These are phyloP conservation scores for Nerophis ophidion DNA, from an alignment of 2,113 vertebrate species.

Conservation along the genomic window DNA sequence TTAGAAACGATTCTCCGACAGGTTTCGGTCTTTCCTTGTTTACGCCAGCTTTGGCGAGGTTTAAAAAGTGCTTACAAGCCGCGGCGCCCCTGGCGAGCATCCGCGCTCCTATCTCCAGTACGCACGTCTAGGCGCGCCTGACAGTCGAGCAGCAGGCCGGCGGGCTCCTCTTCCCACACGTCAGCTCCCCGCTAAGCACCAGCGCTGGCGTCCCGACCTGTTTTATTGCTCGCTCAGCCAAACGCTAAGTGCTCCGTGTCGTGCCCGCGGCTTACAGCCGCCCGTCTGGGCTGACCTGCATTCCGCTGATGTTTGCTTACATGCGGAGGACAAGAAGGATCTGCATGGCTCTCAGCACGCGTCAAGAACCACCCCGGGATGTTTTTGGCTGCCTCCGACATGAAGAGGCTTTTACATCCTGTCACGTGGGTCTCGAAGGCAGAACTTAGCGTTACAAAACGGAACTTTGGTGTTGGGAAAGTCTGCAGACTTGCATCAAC, in stretches of 20 bases:
- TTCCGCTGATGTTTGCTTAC: conserved; percentile 11
- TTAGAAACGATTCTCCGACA: too few species aligned
- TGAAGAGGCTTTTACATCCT: conserved; percentile 8
- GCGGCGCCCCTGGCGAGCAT: conserved; percentile 27
- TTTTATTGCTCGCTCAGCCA: conserved; percentile 20
- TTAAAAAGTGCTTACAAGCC: conserved; percentile 31
- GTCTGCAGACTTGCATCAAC: too few species aligned
- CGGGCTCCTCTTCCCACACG: conserved; percentile 20
- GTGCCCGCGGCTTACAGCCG: conserved; percentile 26
- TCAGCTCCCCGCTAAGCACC: background rate
- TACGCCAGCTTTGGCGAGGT: conserved; percentile 14
- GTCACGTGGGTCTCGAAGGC: background rate
- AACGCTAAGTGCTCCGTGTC: conserved; percentile 26
- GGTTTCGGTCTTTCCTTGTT: too few species aligned
- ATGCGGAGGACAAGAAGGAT: conserved; percentile 13
- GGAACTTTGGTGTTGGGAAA: too few species aligned
- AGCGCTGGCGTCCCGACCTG: conserved; percentile 8
- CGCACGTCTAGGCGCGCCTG: conserved; percentile 21
- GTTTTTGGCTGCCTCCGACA: conserved; percentile 11
- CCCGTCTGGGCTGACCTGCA: conserved; percentile 29
- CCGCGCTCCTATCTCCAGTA: conserved; percentile 16
- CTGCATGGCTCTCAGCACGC: conserved; percentile 16
- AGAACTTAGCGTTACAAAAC: background rate
- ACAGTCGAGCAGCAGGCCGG: conserved; percentile 20
- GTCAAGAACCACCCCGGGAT: conserved; percentile 6